A percentile compares a stretch with the other conserved stretches of the same genome.
These are phyloP conservation scores for Aphodius sticticus DNA, from an alignment of 2,888 invertebrate species.

Conservation along the genomic window DNA sequence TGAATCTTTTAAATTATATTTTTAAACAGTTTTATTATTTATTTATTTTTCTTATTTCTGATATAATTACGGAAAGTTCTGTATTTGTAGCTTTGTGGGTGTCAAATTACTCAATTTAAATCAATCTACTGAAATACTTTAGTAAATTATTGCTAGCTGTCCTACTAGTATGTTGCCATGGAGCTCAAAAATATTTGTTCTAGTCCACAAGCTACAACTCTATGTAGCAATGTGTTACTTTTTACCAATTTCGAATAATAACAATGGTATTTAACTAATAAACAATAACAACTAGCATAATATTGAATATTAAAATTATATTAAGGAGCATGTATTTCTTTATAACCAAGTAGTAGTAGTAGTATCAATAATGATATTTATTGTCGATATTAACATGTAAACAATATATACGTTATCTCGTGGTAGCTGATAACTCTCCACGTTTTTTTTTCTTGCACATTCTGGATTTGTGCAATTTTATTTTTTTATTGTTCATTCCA, in stretches of 20 bases:
- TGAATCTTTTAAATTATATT: no score
- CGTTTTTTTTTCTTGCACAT: background rate
- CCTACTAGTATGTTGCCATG: background rate
- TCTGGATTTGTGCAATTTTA: slow-evolving; percentile 19
- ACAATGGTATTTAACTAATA: slow-evolving; percentile 25
- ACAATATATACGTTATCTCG: slow-evolving; percentile 27
- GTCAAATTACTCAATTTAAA: no score
- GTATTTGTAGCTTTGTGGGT: no score
- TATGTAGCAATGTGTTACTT: background rate
- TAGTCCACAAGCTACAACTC: background rate
- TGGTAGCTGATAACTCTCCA: slow-evolving; percentile 14
- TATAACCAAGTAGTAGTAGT: slow-evolving; percentile 16
- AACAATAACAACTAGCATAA: slow-evolving; percentile 29
- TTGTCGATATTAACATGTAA: slow-evolving; percentile 29
- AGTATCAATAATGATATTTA: slow-evolving; percentile 22
- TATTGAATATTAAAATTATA: slow-evolving; percentile 31
- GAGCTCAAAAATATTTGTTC: background rate
- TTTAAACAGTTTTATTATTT: no score
- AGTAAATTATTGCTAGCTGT: background rate
- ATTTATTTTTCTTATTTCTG: no score
- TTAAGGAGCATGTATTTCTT: slow-evolving; percentile 36
- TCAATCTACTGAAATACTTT: background rate
- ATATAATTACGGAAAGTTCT: no score
- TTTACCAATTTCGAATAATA: slow-evolving; percentile 17
- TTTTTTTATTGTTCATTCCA: slow-evolving; percentile 30